Evolutionary conservation across 2,113 vertebrate species (phyloP), one percentile per base, ranked within the genome.

Genomic region (Siniperca chuatsi): DNA sequence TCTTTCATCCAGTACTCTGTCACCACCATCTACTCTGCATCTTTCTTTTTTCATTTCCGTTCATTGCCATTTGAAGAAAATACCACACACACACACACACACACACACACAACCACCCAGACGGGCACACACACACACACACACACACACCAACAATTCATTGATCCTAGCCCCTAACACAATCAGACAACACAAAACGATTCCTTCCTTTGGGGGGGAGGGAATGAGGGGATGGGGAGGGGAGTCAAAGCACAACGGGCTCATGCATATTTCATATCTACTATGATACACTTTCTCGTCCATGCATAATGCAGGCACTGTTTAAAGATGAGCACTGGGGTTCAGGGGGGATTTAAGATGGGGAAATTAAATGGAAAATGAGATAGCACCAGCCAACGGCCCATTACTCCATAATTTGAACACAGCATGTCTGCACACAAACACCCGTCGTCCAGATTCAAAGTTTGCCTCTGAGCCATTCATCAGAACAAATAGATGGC

Each of bases 191-290:
- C 81, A 78, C 82, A 88, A 85, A 92, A 89, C 35, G 71, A 83
- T 92, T 87, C 71, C 79, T 88, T 93, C 87, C 89, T 83, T 81
- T 81, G 75, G 83, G 82, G 35, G 74, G 75, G 37, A 4, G 37
- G n/a, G 60, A 57, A 64, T 57, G 6, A 40, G 66, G 40, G 64
- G n/a, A 40, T 48, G 33, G 57, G 73, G 82, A 75, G 67, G 75
- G 81, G 79, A 80, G 58, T 61, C 37, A 46, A 16, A 83, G 80
- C 83, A 83, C 64, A 46, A 61, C 35, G 80, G 66, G 46, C 91
- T 94, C 90, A 94, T 95, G 91, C 86, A 95, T 95, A 93, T 94
- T 95, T 94, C 90, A 95, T 92, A 81, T 68, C 75, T 75, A 85
- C 83, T 66, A 84, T 90, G 90, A 93, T 94, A 93, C 90, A 93